phyloP scores from a whole-genome alignment of 2,888 invertebrate genomes.

The Deladenus siricidicola region DNA sequence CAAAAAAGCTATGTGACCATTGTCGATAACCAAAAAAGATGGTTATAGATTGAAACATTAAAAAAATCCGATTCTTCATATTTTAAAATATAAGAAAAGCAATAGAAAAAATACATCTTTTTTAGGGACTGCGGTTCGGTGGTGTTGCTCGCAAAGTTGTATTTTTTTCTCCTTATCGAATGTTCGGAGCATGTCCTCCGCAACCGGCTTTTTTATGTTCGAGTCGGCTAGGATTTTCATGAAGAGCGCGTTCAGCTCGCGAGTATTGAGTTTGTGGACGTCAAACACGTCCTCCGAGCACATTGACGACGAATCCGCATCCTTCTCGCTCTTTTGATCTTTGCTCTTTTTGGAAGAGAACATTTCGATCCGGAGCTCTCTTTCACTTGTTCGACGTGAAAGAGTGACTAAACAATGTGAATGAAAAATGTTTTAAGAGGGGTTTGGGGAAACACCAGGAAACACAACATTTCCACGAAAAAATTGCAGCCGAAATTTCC shows the following conservation, averaged over 20 bases:
- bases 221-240: conserved; percentile 7
- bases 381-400: neutral
- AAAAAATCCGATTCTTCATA: neutral
- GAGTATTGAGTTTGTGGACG: neutral
- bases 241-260: conserved; percentile 7
- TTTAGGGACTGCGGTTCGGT: neutral
- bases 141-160: conserved; percentile 13
- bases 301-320: neutral
- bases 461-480: too few relatives aligned
- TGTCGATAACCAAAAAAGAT: too few relatives aligned
- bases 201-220: conserved; percentile 13
- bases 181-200: conserved; percentile 4
- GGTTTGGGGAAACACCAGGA: too few relatives aligned
- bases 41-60: too few relatives aligned
- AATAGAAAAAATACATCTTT: conserved; percentile 6
- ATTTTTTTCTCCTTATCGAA: conserved; percentile 15
- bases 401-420: neutral
- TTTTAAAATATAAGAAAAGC: neutral
- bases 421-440: neutral
- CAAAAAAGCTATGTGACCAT: too few relatives aligned
- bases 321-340: neutral
- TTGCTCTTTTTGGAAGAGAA: neutral
- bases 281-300: neutral
- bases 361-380: neutral
- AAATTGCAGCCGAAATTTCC: too few relatives aligned